Percentiles rank a stretch among this genome's conserved stretches.
Conservation (phyloP, 1,140 invertebrate genomes). For the Drosophila gunungcola region DNA sequence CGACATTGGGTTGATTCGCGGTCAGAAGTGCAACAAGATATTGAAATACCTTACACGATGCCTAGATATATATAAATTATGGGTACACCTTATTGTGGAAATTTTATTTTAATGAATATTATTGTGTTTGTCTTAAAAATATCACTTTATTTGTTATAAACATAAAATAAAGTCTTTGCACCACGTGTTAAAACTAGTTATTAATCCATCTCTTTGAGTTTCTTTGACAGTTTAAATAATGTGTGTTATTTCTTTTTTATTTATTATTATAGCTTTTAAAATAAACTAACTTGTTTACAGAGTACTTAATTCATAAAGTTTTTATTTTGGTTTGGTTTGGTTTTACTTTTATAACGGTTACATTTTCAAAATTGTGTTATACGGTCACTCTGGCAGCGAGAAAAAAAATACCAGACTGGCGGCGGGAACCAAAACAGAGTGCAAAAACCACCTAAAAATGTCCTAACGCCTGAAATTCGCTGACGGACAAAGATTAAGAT, state of each 20-base stretch:
- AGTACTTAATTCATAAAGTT: neutral
- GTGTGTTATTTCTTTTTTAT: no score
- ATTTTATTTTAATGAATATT: neutral
- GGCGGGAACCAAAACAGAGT: neutral
- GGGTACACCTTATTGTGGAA: neutral
- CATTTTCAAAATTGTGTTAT: neutral
- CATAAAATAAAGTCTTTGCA: neutral
- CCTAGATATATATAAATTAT: no score
- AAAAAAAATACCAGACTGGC: slow-evolving; percentile 7
- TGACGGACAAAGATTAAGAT: slow-evolving; percentile 72
- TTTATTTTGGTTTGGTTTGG: neutral
- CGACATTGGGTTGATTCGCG: no score
- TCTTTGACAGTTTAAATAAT: no score
- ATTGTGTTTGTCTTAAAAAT: neutral
- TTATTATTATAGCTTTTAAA: no score
- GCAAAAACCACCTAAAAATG: neutral
- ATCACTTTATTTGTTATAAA: neutral
- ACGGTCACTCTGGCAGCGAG: neutral
- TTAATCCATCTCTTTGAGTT: no score
- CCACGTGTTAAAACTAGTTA: no score
- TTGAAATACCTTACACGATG: no score
- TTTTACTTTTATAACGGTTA: neutral
- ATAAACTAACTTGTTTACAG: no score
- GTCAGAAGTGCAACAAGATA: no score
- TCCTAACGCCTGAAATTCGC: slow-evolving; percentile 11